Evolutionary conservation across 92 coral and sea anemone species (phyloP).

Genomic region (Micromussa lordhowensis): DNA sequence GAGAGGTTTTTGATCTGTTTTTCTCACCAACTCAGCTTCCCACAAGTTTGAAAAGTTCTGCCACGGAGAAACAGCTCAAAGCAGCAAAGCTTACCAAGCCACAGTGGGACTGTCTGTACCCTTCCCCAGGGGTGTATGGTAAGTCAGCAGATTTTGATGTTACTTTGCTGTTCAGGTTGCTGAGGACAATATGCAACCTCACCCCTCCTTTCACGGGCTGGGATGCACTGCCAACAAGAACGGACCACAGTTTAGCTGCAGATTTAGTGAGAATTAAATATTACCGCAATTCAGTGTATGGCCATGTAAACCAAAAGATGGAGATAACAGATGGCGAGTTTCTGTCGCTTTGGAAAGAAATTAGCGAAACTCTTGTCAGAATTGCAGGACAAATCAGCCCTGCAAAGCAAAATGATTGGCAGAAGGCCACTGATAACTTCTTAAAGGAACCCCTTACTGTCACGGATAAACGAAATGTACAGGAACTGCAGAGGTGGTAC

Average conservation of each 20-base stretch:
- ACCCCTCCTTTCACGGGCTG: slow-evolving; percentile 43
- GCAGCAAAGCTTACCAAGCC: slow-evolving; percentile 12
- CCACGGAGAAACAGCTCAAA: slow-evolving; percentile 10
- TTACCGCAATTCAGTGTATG: slow-evolving; percentile 56
- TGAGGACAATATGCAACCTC: slow-evolving; percentile 36
- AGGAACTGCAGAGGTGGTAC: slow-evolving; percentile 58
- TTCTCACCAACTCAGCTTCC: neutral
- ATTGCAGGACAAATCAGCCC: slow-evolving; percentile 34
- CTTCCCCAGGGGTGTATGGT: slow-evolving; percentile 49
- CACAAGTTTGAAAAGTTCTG: neutral
- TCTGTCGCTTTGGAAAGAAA: neutral
- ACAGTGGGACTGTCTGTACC: slow-evolving; percentile 48
- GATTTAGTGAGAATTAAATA: slow-evolving; percentile 56
- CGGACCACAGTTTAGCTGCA: slow-evolving; percentile 18
- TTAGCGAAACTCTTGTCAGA: slow-evolving; percentile 49
- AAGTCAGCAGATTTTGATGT: slow-evolving; percentile 52
- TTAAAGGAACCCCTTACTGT: slow-evolving; percentile 46
- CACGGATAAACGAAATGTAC: slow-evolving; percentile 49
- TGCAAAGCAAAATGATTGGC: slow-evolving; percentile 57
- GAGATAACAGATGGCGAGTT: slow-evolving; percentile 20
- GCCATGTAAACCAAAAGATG: slow-evolving; percentile 48
- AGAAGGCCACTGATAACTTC: slow-evolving; percentile 19
- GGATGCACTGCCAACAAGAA: slow-evolving; percentile 47
- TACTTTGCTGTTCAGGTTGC: slow-evolving; percentile 34
- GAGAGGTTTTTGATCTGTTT: slow-evolving; percentile 42